Evolutionary conservation across 2,888 invertebrate genomes (phyloP).

Genomic region (Lycocerus yunnanus): DNA sequence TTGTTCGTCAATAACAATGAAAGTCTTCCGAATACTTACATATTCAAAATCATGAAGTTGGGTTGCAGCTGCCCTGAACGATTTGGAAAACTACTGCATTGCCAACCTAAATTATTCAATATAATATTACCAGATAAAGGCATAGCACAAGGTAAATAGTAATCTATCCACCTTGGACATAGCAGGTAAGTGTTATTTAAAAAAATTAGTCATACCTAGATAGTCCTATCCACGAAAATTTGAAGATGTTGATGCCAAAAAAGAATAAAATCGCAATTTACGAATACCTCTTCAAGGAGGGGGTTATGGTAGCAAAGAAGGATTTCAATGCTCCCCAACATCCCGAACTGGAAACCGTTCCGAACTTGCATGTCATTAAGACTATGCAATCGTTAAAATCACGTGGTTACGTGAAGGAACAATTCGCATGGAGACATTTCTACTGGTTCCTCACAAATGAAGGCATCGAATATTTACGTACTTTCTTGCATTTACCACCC

Average conservation of each 20-base stretch:
- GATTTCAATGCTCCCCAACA: conserved; percentile 98
- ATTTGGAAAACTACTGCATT: too few species aligned
- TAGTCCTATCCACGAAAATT: too few species aligned
- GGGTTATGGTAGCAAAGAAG: conserved; percentile 99
- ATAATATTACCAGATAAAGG: too few species aligned
- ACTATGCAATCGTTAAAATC: conserved; percentile 97
- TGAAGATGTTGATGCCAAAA: conserved; percentile 99
- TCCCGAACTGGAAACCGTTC: conserved; percentile 91
- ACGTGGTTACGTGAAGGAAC: conserved; percentile 95
- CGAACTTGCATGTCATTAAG: conserved; percentile 98
- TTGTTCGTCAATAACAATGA: too few species aligned
- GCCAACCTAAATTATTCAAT: too few species aligned
- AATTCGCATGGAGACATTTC: conserved; percentile 99
- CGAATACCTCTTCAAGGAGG: conserved; percentile 98
- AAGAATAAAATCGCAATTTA: conserved; percentile 95
- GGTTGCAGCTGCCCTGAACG: too few species aligned
- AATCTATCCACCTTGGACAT: too few species aligned
- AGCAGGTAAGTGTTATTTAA: too few species aligned
- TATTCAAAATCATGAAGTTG: too few species aligned
- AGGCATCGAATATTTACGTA: conserved; percentile 95
- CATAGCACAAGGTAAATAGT: too few species aligned
- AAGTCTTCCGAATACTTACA: too few species aligned
- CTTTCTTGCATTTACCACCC: conserved; percentile 94
- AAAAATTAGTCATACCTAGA: too few species aligned
- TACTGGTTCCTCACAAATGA: conserved; percentile 99